Base-by-base conservation (phyloP, 2,113 vertebrate genomes). In the Onychostoma macrolepis region DNA sequence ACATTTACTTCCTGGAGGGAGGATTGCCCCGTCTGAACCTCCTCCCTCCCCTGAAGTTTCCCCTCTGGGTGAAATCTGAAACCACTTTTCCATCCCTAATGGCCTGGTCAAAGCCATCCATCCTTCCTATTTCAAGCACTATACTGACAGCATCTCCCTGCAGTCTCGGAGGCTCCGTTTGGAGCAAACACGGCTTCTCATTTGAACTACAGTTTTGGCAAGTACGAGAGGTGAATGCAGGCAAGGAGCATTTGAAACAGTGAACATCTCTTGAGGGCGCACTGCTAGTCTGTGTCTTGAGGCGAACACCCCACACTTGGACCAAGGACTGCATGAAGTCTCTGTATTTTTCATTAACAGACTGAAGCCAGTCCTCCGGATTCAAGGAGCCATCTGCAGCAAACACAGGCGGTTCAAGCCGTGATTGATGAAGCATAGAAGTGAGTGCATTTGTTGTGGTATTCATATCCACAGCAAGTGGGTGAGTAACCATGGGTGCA, bases 281-380 rank as follows among this genome's bases (percentile, higher is more conserved):
- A 78, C 45, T 15, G 43, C n/a, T 50, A 50, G 13, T 26, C 24
- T 30, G 76, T 50, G 13, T 28, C n/a, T n/a, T 26, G 58, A 24
- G 24, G 24, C 0, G 30, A 15, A 43, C 80, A 33, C 28, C n/a
- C 26, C 26, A 26, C 8, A 28, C 80, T 69, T n/a, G n/a, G n/a
- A n/a, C n/a, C n/a, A n/a, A n/a, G n/a, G n/a, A n/a, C n/a, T n/a
- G n/a, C n/a, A n/a, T n/a, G n/a, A n/a, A n/a, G n/a, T n/a, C n/a
- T n/a, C n/a, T n/a, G n/a, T n/a, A n/a, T n/a, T n/a, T n/a, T n/a
- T n/a, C n/a, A n/a, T 84, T 45, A 2, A 84, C 6, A 0, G n/a
- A 48, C 74, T 87, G 15, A 24, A 88, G 36, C 87, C 87, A 82
- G 13, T n/a, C n/a, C n/a, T n/a, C n/a, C n/a, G n/a, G n/a, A n/a